These are phyloP conservation scores for Tridacna crocea DNA, from an alignment of 2,888 invertebrate genomes.

Conservation along the genomic window DNA sequence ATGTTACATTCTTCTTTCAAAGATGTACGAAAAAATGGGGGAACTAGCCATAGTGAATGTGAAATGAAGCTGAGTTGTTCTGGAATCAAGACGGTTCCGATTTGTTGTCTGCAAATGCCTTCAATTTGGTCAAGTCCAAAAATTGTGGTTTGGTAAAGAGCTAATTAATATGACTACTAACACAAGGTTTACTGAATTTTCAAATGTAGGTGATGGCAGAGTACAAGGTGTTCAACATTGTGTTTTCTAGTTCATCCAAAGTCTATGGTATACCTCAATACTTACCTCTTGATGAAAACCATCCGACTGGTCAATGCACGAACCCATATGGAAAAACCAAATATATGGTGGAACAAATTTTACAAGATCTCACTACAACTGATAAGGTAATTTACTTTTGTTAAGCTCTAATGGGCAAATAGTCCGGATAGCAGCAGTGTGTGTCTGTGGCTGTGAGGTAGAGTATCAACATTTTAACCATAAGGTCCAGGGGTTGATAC, in stretches of 20 bases:
- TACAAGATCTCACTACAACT: conserved; percentile 93
- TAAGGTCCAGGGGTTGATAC: too few relatives aligned
- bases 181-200: background rate
- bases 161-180: too few relatives aligned
- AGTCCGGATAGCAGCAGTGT: background rate
- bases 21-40: too few relatives aligned
- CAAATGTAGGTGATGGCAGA: conserved; percentile 91
- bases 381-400: conserved; percentile 88
- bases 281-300: conserved; percentile 95
- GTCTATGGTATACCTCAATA: conserved; percentile 96
- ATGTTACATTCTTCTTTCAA: too few relatives aligned
- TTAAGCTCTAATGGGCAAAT: background rate
- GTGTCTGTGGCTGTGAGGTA: too few relatives aligned
- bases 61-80: too few relatives aligned
- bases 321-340: conserved; percentile 98
- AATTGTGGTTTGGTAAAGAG: too few relatives aligned
- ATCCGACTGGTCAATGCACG: conserved; percentile 93
- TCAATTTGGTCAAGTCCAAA: too few relatives aligned
- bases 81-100: too few relatives aligned
- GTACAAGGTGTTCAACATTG: conserved; percentile 92
- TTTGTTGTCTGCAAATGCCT: too few relatives aligned
- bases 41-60: too few relatives aligned
- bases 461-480: too few relatives aligned
- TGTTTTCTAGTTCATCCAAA: conserved; percentile 95
- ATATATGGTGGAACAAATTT: conserved; percentile 97